A percentile compares a stretch with the other conserved stretches of the same genome.
Evolutionary conservation across 2,888 invertebrate species (phyloP).

Genomic region (Dolichomitus sp.): DNA sequence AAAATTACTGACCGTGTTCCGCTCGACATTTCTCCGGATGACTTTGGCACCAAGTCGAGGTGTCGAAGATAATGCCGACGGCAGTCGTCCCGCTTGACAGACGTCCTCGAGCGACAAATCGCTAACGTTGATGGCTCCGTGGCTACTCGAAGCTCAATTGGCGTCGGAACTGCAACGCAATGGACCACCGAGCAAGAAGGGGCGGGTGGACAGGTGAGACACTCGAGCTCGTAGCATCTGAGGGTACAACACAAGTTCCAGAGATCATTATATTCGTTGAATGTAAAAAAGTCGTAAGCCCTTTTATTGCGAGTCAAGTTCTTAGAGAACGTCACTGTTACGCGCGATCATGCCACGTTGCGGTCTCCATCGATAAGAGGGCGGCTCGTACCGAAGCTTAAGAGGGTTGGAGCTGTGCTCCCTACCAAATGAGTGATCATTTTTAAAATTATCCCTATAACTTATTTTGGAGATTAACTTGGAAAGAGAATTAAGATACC

Average conservation of each 20-base stretch:
- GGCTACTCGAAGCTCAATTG: constrained; percentile 21
- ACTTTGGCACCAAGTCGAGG: constrained; percentile 41
- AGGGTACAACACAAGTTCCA: constrained; percentile 1
- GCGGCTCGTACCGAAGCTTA: constrained; percentile 44
- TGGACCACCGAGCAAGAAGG: constrained; percentile 36
- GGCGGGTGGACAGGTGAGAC: constrained; percentile 1
- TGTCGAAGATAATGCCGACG: constrained; percentile 9
- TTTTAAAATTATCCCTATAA: background rate
- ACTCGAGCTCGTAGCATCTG: constrained; percentile 17
- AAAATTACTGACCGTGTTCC: constrained; percentile 59
- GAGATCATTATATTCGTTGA: constrained; percentile 5
- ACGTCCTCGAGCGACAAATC: constrained; percentile 23
- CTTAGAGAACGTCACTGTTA: constrained; percentile 50
- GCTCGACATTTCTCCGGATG: constrained; percentile 58
- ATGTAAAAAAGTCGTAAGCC: constrained; percentile 2
- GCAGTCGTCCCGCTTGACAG: constrained; percentile 54
- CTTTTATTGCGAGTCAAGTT: constrained; percentile 14
- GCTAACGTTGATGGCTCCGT: background rate
- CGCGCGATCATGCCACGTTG: constrained; percentile 63
- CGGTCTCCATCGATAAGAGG: constrained; percentile 62
- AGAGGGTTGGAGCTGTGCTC: background rate
- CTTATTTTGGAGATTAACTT: background rate
- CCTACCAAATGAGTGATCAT: background rate
- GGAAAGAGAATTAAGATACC: too few species aligned
- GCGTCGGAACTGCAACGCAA: constrained; percentile 7